Conservation (phyloP, 2,888 invertebrate species). For the Cantharis rufa region DNA sequence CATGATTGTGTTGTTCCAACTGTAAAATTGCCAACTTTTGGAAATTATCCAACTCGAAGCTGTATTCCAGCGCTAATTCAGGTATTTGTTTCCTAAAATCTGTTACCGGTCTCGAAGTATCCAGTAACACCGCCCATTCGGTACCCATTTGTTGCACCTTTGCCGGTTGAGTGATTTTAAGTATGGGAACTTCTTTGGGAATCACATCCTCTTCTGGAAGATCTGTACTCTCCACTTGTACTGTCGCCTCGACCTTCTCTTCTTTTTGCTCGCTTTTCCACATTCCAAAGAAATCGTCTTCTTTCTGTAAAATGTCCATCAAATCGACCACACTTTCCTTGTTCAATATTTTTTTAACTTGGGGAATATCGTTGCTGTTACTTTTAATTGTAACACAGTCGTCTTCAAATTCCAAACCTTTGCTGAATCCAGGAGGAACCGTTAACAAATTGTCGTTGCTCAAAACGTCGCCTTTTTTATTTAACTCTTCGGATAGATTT, state of each 20-base stretch:
- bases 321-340: slow-evolving; percentile 59
- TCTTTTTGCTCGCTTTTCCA: slow-evolving; percentile 2
- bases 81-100: slow-evolving; percentile 83
- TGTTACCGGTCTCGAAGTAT: slow-evolving; percentile 77
- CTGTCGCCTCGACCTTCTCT: slow-evolving; percentile 32
- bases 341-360: slow-evolving; percentile 40
- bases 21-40: slow-evolving; percentile 96
- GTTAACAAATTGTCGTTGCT: slow-evolving; percentile 49
- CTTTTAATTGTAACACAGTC: slow-evolving; percentile 59
- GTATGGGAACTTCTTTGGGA: slow-evolving; percentile 61
- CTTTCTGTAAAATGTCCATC: slow-evolving; percentile 64
- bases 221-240: slow-evolving; percentile 23
- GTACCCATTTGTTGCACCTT: slow-evolving; percentile 53
- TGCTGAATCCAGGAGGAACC: slow-evolving; percentile 71
- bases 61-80: slow-evolving; percentile 81
- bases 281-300: slow-evolving; percentile 63
- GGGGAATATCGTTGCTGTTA: slow-evolving; percentile 16
- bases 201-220: slow-evolving; percentile 49
- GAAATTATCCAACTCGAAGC: slow-evolving; percentile 94
- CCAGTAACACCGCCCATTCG: slow-evolving; percentile 88
- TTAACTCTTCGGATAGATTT: slow-evolving; percentile 57
- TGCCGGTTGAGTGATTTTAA: slow-evolving; percentile 64
- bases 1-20: slow-evolving; percentile 90
- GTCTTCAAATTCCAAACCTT: slow-evolving; percentile 62
- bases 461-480: slow-evolving; percentile 56